Evolutionary conservation across 2,888 invertebrate genomes (phyloP), one percentile per base, ranked within the genome.

Genomic region (Anaspis maculata): DNA sequence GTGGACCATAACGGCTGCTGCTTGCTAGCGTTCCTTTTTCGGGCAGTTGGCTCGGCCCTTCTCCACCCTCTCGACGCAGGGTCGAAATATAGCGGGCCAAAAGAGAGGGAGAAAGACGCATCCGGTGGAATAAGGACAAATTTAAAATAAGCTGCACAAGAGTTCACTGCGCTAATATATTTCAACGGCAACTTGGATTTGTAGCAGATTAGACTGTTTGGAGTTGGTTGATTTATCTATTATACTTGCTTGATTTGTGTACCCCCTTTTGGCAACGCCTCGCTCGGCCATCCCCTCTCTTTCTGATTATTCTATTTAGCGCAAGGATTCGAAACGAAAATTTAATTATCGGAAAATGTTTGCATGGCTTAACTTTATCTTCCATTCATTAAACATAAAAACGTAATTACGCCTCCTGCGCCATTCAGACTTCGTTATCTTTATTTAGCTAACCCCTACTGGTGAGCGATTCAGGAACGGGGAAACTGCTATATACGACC

Each of bases 211-310:
- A 52, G 45, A 50, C 46, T 47, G 53, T 51, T 49, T 45, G 47
- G 47, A 48, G 48, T 47, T 48, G 43, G 44, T 49, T 52, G 48
- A 52, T 52, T 52, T 51, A 54, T 54, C 33, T 44, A 47, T 54
- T 48, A 44, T 42, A 45, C 48, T 50, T 47, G 42, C 46, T 45
- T 51, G 52, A 54, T 52, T 51, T 51, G 51, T 50, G 49, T 51
- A 45, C 47, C 34, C n/a, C 34, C 42, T 42, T 47, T 41, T 36
- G 41, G 42, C 39, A 47, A 47, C 45, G 46, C 38, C 44, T 42
- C 49, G 44, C 49, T 44, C 42, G 34, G 34, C 41, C 32, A 37
- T n/a, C n/a, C n/a, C n/a, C n/a, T n/a, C n/a, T n/a, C n/a, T n/a
- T n/a, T 15, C 23, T 28, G 32, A 28, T 28, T 37, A 32, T 37